These are phyloP conservation scores for Pangasius djambal DNA, from an alignment of 2,797 vertebrate genomes.

Conservation along the genomic window DNA sequence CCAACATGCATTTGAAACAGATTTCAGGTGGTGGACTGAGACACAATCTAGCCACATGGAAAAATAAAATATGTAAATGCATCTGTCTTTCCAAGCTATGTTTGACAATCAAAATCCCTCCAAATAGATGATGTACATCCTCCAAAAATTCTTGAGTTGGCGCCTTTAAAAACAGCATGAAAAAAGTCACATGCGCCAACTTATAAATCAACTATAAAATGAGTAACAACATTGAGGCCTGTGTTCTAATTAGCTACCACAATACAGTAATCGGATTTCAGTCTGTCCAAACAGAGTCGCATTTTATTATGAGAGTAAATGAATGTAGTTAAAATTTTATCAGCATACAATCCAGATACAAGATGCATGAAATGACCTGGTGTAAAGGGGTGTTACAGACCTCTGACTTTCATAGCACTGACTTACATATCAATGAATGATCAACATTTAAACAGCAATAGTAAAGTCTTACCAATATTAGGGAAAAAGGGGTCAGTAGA, in stretches of 20 bases:
- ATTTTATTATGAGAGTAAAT: neutral
- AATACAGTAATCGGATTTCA: neutral
- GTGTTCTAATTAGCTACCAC: neutral
- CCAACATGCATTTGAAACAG: neutral
- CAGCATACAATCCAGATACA: neutral
- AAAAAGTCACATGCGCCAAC: neutral
- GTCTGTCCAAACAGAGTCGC: neutral
- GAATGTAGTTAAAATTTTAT: neutral
- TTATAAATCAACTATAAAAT: neutral
- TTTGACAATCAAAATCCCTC: neutral
- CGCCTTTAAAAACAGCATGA: neutral
- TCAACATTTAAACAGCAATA: neutral
- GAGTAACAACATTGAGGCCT: neutral
- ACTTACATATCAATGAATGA: neutral
- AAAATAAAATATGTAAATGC: neutral
- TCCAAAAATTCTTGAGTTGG: neutral
- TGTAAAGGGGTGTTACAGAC: neutral
- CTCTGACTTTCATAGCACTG: neutral
- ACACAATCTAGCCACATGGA: neutral
- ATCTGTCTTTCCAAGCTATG: neutral
- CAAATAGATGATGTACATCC: neutral
- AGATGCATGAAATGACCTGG: too few species aligned
- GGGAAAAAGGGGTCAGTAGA: constrained; percentile 82
- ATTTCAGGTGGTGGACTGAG: neutral
- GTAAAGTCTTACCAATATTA: constrained; percentile 78